These are phyloP conservation scores for Sarcophaga carnaria DNA, from an alignment of 2,888 invertebrate genomes.

Conservation along the genomic window DNA sequence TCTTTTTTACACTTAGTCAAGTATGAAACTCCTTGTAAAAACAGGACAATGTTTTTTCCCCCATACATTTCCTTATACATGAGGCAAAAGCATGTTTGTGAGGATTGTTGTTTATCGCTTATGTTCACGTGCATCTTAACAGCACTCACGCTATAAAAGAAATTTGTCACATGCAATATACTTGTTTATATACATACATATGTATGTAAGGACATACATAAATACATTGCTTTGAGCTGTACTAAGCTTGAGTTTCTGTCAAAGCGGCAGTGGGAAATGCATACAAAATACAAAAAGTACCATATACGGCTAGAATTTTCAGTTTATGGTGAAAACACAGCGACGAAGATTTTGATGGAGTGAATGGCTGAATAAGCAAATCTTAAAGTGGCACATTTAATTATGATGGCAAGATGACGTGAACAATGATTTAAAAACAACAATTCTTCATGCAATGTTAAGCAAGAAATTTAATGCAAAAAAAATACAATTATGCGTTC, in stretches of 20 bases:
- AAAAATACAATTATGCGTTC: too few species aligned
- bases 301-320: background rate
- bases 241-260: background rate
- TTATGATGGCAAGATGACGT: conserved; percentile 28
- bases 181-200: background rate
- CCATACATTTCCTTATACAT: background rate
- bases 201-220: background rate
- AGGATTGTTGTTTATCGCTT: conserved; percentile 40
- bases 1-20: too few species aligned
- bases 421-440: conserved; percentile 1
- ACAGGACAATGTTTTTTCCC: too few species aligned
- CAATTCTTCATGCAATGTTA: too few species aligned
- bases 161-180: conserved; percentile 21
- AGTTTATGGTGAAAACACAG: background rate
- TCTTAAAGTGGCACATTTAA: conserved; percentile 29
- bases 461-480: too few species aligned
- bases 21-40: too few species aligned
- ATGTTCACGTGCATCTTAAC: conserved; percentile 31
- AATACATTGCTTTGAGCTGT: background rate
- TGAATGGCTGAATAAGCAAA: background rate
- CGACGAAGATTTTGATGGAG: background rate
- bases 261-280: background rate
- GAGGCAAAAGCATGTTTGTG: background rate
- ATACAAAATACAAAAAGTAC: background rate
- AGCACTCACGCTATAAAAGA: background rate